Evolutionary conservation across 2,888 invertebrate species (phyloP), one percentile per base, ranked within the genome.

Genomic region (Laspeyria flexula): DNA sequence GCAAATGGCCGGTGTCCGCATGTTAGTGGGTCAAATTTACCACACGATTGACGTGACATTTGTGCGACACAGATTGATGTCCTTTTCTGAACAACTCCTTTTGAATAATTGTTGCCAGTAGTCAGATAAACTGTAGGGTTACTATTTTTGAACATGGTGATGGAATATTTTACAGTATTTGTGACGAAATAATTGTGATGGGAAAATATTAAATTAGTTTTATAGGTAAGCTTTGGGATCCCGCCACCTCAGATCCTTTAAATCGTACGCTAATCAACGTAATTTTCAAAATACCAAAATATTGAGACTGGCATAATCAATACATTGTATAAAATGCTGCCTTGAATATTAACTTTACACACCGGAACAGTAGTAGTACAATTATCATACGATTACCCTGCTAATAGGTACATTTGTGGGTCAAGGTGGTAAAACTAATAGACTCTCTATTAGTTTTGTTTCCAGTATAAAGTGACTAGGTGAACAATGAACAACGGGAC

Each of bases 1-100:
- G 75, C 81, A 82, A 85, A 86, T 84, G 76, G 76, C 64, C 73
- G 57, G 70, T 75, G 75, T 73, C 75, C 79, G 73, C 68, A 55
- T 47, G 58, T 54, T 74, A 79, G 73, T 77, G 62, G 85, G 85
- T 83, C 86, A 81, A 61, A 65, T 73, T 64, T 58, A 68, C 42
- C 56, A 41, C 45, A 52, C 67, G 69, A 71, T 73, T 74, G 71
- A 75, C 73, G 66, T 71, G 66, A 71, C 75, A 71, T 63, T 68
- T 57, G 65, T 66, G 63, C 58, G 33, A 61, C 55, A 47, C 51
- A 65, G 65, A 61, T 55, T 53, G 47, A 61, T 47, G 41, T 60
- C 56, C 61, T 60, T 68, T 54, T 60, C 44, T 10, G 63, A 49
- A 37, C 23, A 47, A 40, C 37, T 53, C 33, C 60, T 62, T 49